Base-by-base conservation (phyloP, 2,113 vertebrate species). In the Xiphophorus maculatus region DNA sequence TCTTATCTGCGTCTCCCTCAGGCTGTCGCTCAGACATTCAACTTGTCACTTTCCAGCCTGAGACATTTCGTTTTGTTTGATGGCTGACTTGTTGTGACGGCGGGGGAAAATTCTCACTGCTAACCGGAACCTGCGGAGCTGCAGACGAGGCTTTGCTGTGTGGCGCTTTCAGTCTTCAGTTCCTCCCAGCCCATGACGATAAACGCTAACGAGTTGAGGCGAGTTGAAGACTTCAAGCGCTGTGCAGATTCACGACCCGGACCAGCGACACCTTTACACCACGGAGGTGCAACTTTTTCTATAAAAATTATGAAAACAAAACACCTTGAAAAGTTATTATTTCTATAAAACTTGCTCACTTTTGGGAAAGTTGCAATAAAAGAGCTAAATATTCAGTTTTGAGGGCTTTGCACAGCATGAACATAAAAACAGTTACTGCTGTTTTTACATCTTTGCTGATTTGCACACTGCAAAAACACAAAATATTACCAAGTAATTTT, bases 111-210 rank as follows among this genome's bases (percentile, higher is more conserved):
- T 63, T 63, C 54, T 68, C 58, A 58, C 69, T 6, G 13, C 54
- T 65, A 13, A 76, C 19, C 63, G 0, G 73, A 80, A 68, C 76
- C 75, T 77, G 37, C 68, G 62, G 65, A 42, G 17, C 37, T 33
- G 2, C 60, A 15, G 81, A 65, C 9, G 28, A 84, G 44, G 37
- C 84, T 8, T 27, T 73, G 7, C 94, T 94, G 93, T 89, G 94
- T 94, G 93, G 93, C 93, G 91, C 93, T 94, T 93, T 94, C 94
- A 95, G 94, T 95, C 94, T 95, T 95, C 86, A 93, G 93, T 94
- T 95, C 94, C 94, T 95, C 95, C 94, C 94, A 95, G 94, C 91
- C 93, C 92, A 86, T 94, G 87, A 88, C 83, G 85, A 87, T 91
- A 89, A 88, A 87, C 88, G 86, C 84, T 86, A 37, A 84, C 93